Evolutionary conservation across 2,797 vertebrate genomes (phyloP), one percentile per base, ranked within the genome.

Genomic region (Luscinia megarhynchos): DNA sequence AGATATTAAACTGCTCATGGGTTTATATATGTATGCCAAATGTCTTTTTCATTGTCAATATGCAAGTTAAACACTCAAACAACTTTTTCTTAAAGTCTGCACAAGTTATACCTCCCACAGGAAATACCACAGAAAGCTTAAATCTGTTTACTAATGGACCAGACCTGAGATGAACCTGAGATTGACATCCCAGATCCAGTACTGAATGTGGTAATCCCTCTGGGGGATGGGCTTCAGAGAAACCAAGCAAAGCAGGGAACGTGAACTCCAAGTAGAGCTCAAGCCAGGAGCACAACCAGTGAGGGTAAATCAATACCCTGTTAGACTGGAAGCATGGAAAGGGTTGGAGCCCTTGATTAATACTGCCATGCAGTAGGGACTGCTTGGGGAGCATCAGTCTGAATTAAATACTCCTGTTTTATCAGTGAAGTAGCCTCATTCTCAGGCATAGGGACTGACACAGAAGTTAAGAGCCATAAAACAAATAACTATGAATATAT

Each of bases 261-360:
- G 0, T 72, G 59, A 78, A 6, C 38, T 84, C 38, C 45, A 72
- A 72, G 73, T 0, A 41, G 15, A 84, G 41, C 40, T 78, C 12
- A 41, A 84, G n/a, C 21, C 53, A 77, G 45, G 21, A 72, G 40
- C 45, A 70, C 51, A 58, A 14, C 5, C 30, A 32, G 30, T 1
- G 30, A 72, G 58, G 53, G 15, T 36, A 46, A 64, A 89, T 84
- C 87, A 84, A 84, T 89, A 89, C 11, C 30, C 66, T 27, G 66
- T 84, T 84, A 78, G 66, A 24, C 22, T 78, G 40, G 45, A 66
- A 72, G 64, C 1, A 0, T 32, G 53, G 46, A 53, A 66, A 54
- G 80, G 46, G 41, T 59, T 54, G 66, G 53, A 84, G 40, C 6
- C 34, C 46, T 66, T 48, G 66, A 72, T 84, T 72, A 84, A 89